Conservation (phyloP, 23 tunicate genomes). For the Botrylloides violaceus region DNA sequence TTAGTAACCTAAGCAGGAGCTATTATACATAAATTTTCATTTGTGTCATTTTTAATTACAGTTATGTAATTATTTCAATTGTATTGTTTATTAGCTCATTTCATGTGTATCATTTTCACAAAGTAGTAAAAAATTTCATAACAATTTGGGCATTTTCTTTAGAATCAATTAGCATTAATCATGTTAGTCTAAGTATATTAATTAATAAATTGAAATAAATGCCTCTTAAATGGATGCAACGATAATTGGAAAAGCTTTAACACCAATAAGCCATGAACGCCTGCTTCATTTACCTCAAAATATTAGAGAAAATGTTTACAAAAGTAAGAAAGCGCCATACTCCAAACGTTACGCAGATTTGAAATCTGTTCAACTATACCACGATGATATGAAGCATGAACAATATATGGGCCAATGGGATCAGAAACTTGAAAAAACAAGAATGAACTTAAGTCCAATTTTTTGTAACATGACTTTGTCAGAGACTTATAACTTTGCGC, state of each 20-base stretch:
- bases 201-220: no score
- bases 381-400: not conserved
- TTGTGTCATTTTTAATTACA: no score
- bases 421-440: not conserved
- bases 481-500: conserved; percentile 10
- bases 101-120: no score
- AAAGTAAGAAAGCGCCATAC: not conserved
- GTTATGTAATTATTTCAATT: no score
- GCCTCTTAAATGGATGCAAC: conserved; percentile 2
- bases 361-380: not conserved
- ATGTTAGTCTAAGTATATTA: not conserved
- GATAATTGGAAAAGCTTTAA: conserved; percentile 10
- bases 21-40: no score
- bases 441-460: not conserved
- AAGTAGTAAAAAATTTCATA: no score
- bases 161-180: no score
- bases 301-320: not conserved
- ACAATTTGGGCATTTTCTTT: no score
- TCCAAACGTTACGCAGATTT: not conserved
- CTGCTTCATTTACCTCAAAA: not conserved
- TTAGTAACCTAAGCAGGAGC: no score
- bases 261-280: not conserved
- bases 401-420: not conserved
- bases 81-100: no score
- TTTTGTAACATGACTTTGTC: conserved; percentile 4